A percentile compares a stretch with the other conserved stretches of the same genome.
Evolutionary conservation across 2,113 vertebrate species (phyloP).

Genomic region (Alligator sinensis): DNA sequence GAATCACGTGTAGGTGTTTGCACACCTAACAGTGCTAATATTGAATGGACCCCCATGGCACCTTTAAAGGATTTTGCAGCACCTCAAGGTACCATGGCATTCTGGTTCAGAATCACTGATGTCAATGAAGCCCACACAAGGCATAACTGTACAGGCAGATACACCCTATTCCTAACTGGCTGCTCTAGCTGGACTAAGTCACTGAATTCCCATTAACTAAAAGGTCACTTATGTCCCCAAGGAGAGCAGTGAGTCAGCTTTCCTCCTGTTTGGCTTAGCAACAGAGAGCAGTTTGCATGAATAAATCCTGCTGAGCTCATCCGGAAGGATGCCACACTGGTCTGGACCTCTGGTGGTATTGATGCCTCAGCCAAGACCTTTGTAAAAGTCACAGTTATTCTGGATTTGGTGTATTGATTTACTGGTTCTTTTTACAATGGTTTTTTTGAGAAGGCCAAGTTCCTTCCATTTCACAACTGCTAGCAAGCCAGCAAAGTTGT

Average conservation of each 20-base stretch:
- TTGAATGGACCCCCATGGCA: no score
- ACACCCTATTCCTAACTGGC: neutral
- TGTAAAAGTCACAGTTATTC: neutral
- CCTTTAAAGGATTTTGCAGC: no score
- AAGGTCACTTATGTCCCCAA: constrained; percentile 26
- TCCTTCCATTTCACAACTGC: neutral
- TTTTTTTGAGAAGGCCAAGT: neutral
- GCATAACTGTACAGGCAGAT: neutral
- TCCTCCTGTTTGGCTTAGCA: constrained; percentile 11
- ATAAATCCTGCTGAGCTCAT: neutral
- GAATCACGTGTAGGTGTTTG: no score
- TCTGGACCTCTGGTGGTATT: neutral
- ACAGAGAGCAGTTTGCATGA: neutral
- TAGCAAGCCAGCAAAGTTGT: neutral
- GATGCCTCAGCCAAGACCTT: neutral
- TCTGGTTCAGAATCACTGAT: no score
- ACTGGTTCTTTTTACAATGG: neutral
- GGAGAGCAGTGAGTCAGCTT: neutral
- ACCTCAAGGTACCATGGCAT: no score
- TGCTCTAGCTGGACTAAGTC: neutral
- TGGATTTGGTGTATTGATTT: neutral
- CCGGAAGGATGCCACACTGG: neutral
- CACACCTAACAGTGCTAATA: no score
- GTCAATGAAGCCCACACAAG: no score
- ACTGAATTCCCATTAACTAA: neutral